These are phyloP conservation scores for Zoanthus sociatus DNA, from an alignment of 92 coral and sea anemone species.

Conservation along the genomic window DNA sequence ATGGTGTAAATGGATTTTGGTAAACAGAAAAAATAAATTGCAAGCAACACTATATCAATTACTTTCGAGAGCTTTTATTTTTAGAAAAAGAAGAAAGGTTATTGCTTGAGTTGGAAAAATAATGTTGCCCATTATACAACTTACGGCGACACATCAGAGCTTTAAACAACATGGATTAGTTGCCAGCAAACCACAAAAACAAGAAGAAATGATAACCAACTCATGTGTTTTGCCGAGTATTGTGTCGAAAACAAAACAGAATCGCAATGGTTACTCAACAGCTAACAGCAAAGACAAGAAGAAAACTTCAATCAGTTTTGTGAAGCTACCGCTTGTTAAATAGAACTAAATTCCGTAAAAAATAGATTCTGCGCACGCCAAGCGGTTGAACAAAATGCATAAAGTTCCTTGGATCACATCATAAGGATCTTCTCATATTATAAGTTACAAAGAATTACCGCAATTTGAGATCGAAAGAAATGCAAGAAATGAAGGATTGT, in stretches of 20 bases:
- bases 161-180: too few relatives aligned
- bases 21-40: too few relatives aligned
- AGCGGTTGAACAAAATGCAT: neutral
- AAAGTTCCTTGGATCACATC: neutral
- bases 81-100: too few relatives aligned
- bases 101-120: too few relatives aligned
- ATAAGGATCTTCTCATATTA: neutral
- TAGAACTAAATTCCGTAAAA: neutral
- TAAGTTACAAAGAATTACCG: neutral
- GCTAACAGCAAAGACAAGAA: neutral
- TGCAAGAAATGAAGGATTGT: too few relatives aligned
- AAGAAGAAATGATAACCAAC: too few relatives aligned
- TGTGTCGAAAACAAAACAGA: conserved; percentile 9
- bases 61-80: too few relatives aligned
- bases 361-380: neutral
- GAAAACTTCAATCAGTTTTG: neutral
- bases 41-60: too few relatives aligned
- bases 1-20: too few relatives aligned
- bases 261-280: neutral
- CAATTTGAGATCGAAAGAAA: neutral
- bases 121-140: too few relatives aligned
- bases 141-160: too few relatives aligned
- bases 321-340: conserved; percentile 15
- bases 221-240: neutral
- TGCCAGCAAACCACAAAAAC: too few relatives aligned